Base-by-base conservation (phyloP, 2,888 invertebrate species). In the Blastobasis adustella region DNA sequence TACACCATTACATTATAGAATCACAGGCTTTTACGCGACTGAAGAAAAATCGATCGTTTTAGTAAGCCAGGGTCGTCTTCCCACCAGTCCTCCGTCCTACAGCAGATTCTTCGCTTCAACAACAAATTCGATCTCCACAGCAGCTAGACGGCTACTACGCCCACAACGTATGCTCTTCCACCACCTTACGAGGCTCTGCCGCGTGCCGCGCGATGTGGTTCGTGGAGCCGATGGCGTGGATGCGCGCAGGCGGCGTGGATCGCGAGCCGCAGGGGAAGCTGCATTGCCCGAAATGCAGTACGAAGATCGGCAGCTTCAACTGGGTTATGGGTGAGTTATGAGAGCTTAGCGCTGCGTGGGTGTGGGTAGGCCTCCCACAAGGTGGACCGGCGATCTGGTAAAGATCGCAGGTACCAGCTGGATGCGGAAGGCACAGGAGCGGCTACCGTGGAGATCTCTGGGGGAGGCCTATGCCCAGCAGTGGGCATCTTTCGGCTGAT, bases 171-270 rank as follows among this genome's bases (percentile, higher is more conserved):
- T 23, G 23, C 23, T 23, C 23, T 1, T 1, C 23, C 23, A 23
- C 73, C 72, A 1, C 76, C 77, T 43, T 76, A 66, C 0, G 76
- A 76, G 56, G 59, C 67, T 37, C 64, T 5, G 85, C 86, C 51
- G 70, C 82, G 49, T 97, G 97, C 73, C 90, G 89, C 4, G 91
- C 91, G 65, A 95, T 94, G 62, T 91, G 94, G 78, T 98, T 97
- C 82, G 90, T 97, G 56, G 97, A 97, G 83, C 98, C 98, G 0
- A 90, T 97, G 69, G 89, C 92, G 8, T 98, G 98, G 97, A 97
- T 97, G 96, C 89, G 90, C 23, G 23, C 23, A 3, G 23, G 23
- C 49, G 90, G 92, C 65, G 92, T 94, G 46, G 85, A 91, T 44
- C 91, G 92, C 63, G 90, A 88, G 52, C 89, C 93, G 9, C 93